Percentiles rank a stretch among this genome's conserved stretches.
phyloP scores from a whole-genome alignment of 2,113 vertebrate genomes.

The Brachyhypopomus gauderio region DNA sequence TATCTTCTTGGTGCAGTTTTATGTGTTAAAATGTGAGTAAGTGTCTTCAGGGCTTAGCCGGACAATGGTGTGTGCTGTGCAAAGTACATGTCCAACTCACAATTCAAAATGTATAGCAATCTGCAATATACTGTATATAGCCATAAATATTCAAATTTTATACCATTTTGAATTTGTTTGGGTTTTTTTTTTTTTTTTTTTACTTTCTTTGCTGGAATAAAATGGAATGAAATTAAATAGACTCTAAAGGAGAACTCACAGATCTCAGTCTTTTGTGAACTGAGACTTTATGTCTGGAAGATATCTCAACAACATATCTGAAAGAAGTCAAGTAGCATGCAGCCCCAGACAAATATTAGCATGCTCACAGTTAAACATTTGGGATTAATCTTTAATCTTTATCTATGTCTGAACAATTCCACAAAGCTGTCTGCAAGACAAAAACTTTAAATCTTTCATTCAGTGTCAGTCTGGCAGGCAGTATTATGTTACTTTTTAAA shows the following conservation, averaged over 20 bases:
- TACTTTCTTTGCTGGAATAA: slow-evolving; percentile 37
- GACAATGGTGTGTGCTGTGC: neutral
- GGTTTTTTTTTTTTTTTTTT: neutral
- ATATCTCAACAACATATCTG: slow-evolving; percentile 26
- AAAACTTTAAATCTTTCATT: slow-evolving; percentile 55
- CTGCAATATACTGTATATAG: too few relatives aligned
- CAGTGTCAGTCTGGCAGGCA: slow-evolving; percentile 45
- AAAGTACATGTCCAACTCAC: neutral
- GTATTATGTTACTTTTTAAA: slow-evolving; percentile 52
- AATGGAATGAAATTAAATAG: slow-evolving; percentile 38
- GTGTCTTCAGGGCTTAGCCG: neutral
- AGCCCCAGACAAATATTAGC: slow-evolving; percentile 49
- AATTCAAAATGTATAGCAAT: neutral
- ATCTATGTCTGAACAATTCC: slow-evolving; percentile 59
- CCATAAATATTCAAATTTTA: neutral
- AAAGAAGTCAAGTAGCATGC: slow-evolving; percentile 31
- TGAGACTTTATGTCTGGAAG: slow-evolving; percentile 44
- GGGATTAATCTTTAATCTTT: slow-evolving; percentile 56
- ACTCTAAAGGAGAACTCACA: neutral
- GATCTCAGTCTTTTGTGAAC: slow-evolving; percentile 26
- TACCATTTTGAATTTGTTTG: neutral
- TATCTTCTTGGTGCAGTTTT: neutral
- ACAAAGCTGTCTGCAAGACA: slow-evolving; percentile 57
- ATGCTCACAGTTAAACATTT: slow-evolving; percentile 56
- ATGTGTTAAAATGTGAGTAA: slow-evolving; percentile 37